Evolutionary conservation across 1,140 invertebrate species (phyloP).

Genomic region (Rhagoletis zephyria): DNA sequence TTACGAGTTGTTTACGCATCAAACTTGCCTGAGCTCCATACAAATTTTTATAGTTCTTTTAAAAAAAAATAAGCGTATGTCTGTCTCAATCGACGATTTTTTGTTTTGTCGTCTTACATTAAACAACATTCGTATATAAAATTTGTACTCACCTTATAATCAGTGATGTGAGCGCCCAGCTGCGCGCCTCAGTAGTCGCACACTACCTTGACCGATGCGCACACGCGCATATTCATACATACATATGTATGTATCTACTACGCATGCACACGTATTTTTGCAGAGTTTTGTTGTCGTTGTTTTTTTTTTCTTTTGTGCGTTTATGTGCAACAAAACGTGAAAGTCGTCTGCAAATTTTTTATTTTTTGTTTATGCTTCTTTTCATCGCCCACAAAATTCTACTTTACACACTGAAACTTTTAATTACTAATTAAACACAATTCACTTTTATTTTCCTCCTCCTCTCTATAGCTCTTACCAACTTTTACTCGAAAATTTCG

Average conservation of each 20-base stretch:
- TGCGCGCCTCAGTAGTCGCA: neutral
- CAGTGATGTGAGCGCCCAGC: neutral
- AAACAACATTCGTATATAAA: neutral
- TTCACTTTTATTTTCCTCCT: neutral
- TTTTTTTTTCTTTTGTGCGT: too few relatives aligned
- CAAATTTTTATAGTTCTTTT: too few relatives aligned
- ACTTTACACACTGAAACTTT: too few relatives aligned
- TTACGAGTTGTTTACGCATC: too few relatives aligned
- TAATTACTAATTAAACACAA: too few relatives aligned
- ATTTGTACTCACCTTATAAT: constrained; percentile 34
- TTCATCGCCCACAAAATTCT: constrained; percentile 15
- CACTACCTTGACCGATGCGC: constrained; percentile 23
- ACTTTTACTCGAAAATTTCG: neutral
- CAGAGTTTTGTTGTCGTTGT: too few relatives aligned
- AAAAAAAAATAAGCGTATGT: too few relatives aligned
- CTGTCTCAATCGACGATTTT: too few relatives aligned
- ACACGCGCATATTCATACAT: neutral
- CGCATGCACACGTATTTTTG: too few relatives aligned
- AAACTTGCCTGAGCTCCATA: too few relatives aligned
- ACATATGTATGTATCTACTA: neutral
- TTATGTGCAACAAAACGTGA: constrained; percentile 18
- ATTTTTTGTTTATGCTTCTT: neutral
- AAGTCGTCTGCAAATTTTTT: constrained; percentile 9
- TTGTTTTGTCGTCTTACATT: neutral
- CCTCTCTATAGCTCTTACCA: neutral